phyloP scores from a whole-genome alignment of 30 jellyfish, hydroid and myxozoan genomes.

The Pelagia noctiluca region DNA sequence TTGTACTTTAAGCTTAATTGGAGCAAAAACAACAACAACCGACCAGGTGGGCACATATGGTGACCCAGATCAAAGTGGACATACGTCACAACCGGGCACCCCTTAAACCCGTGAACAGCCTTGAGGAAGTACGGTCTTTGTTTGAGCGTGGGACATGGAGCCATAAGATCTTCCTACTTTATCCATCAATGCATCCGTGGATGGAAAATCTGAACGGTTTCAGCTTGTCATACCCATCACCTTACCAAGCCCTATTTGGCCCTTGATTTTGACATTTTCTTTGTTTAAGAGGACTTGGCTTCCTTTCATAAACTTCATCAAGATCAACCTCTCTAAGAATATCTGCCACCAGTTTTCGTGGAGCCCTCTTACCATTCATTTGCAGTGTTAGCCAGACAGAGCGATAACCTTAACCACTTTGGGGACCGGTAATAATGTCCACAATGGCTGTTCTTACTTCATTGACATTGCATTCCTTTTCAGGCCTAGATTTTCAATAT shows the following conservation, averaged over 20 bases:
- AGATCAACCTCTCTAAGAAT: slow-evolving; percentile 41
- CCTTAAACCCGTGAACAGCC: no score
- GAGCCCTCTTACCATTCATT: slow-evolving; percentile 26
- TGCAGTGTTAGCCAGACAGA: slow-evolving; percentile 36
- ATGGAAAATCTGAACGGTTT: slow-evolving; percentile 7
- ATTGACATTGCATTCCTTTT: no score
- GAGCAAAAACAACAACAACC: no score
- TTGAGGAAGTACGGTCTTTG: no score
- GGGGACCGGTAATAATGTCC: neutral
- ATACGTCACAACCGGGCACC: no score
- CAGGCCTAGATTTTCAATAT: no score
- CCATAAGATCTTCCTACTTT: slow-evolving; percentile 11
- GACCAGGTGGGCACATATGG: no score
- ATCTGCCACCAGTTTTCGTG: slow-evolving; percentile 11
- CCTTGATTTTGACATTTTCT: neutral
- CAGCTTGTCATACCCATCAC: slow-evolving; percentile 24
- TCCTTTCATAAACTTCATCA: neutral
- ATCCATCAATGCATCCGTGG: no score
- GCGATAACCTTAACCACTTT: slow-evolving; percentile 9
- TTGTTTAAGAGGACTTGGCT: neutral
- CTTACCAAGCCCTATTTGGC: neutral
- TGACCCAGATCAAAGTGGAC: no score
- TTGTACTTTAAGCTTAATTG: no score
- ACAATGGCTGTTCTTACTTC: neutral
- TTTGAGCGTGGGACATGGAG: slow-evolving; percentile 20